phyloP scores from a whole-genome alignment of 2,888 invertebrate genomes.

The Megamerina dolium region DNA sequence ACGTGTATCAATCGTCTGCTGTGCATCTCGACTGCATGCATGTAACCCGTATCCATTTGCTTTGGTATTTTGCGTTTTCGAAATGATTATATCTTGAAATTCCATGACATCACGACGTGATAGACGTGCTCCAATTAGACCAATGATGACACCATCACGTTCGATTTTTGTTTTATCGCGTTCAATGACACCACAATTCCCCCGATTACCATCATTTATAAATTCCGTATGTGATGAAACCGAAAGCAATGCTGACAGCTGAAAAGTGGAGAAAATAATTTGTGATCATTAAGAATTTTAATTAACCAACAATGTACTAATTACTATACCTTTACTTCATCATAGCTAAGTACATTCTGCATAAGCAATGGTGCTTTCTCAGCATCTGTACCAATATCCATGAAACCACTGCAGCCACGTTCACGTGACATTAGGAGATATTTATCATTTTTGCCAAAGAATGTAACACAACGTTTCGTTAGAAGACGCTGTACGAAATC shows the following conservation, averaged over 20 bases:
- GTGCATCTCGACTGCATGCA: no score
- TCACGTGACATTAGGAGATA: constrained; percentile 48
- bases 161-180: constrained; percentile 45
- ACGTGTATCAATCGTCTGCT: constrained; percentile 14
- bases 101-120: constrained; percentile 52
- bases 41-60: constrained; percentile 52
- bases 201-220: constrained; percentile 55
- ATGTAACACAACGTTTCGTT: constrained; percentile 52
- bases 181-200: constrained; percentile 51
- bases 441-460: constrained; percentile 50
- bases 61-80: constrained; percentile 51
- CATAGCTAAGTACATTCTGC: constrained; percentile 54
- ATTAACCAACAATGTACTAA: neutral
- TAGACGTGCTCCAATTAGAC: constrained; percentile 51
- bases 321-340: constrained; percentile 57
- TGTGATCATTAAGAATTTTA: neutral
- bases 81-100: constrained; percentile 52
- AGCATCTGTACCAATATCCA: constrained; percentile 51
- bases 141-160: constrained; percentile 52
- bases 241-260: constrained; percentile 53
- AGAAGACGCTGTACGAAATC: constrained; percentile 53
- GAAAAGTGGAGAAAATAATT: neutral
- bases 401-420: constrained; percentile 52
- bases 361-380: constrained; percentile 51
- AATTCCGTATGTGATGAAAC: constrained; percentile 55